Evolutionary conservation across 1,140 invertebrate genomes (phyloP).

Genomic region (Eurosta solidaginis): DNA sequence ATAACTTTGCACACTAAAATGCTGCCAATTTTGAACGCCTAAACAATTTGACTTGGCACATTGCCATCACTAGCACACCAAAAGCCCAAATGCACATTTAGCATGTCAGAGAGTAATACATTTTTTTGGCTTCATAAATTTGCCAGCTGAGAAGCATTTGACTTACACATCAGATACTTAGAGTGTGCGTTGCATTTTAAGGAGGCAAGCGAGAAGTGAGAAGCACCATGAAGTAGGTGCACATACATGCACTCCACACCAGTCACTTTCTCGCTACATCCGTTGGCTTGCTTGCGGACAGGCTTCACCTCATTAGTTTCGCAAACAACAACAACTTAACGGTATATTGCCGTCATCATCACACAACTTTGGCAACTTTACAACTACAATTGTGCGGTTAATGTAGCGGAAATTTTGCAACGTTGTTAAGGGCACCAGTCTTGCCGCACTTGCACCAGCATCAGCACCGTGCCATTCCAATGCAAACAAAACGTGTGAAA

Average conservation of each 20-base stretch:
- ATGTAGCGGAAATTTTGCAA: slow-evolving; percentile 6
- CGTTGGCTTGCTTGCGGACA: too few relatives aligned
- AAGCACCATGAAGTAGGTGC: background rate
- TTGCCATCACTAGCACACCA: background rate
- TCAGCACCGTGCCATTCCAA: background rate
- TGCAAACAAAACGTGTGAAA: background rate
- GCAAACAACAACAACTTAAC: slow-evolving; percentile 12
- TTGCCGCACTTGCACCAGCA: background rate
- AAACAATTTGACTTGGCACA: slow-evolving; percentile 2
- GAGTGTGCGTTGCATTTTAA: background rate
- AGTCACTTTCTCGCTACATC: too few relatives aligned
- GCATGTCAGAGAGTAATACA: background rate
- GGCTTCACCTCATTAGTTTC: too few relatives aligned
- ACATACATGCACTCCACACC: background rate
- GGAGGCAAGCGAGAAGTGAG: background rate
- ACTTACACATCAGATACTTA: background rate
- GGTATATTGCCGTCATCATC: background rate
- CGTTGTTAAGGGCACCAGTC: too few relatives aligned
- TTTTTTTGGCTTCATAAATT: too few relatives aligned
- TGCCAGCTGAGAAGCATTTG: background rate
- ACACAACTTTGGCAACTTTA: slow-evolving; percentile 14
- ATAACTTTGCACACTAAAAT: background rate
- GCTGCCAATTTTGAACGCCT: background rate
- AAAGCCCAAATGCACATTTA: background rate
- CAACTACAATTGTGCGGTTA: slow-evolving; percentile 22